phyloP scores from a whole-genome alignment of 2,888 invertebrate genomes.

The Rapana venosa region DNA sequence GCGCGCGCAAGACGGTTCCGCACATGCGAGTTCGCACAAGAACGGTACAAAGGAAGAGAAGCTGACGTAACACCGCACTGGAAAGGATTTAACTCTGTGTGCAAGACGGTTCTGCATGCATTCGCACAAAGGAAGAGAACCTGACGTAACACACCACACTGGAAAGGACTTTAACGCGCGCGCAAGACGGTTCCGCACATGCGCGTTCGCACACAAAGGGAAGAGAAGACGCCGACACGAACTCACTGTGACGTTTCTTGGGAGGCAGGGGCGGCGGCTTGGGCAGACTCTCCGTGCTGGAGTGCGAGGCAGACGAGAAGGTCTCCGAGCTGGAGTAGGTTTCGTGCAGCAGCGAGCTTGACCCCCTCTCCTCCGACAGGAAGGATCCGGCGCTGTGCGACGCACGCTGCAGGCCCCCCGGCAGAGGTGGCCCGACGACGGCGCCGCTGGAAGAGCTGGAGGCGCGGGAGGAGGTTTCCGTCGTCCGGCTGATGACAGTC shows the following conservation, averaged over 20 bases:
- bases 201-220: neutral
- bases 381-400: constrained; percentile 36
- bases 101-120: too few species aligned
- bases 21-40: too few species aligned
- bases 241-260: constrained; percentile 96
- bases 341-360: constrained; percentile 65
- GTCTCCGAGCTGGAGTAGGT: constrained; percentile 72
- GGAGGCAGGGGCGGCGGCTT: constrained; percentile 89
- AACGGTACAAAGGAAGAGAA: too few species aligned
- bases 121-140: too few species aligned
- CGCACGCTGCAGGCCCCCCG: constrained; percentile 44
- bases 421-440: constrained; percentile 37
- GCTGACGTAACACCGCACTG: too few species aligned
- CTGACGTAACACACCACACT: too few species aligned
- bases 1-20: too few species aligned
- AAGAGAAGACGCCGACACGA: neutral
- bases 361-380: constrained; percentile 61
- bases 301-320: constrained; percentile 70
- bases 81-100: too few species aligned
- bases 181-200: too few species aligned
- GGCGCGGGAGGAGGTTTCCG: constrained; percentile 60
- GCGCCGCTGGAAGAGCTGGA: constrained; percentile 59
- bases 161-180: too few species aligned
- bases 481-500: constrained; percentile 55
- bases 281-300: constrained; percentile 70